Evolutionary conservation across 2,113 vertebrate species (phyloP).

Genomic region (Macquaria ambigua): DNA sequence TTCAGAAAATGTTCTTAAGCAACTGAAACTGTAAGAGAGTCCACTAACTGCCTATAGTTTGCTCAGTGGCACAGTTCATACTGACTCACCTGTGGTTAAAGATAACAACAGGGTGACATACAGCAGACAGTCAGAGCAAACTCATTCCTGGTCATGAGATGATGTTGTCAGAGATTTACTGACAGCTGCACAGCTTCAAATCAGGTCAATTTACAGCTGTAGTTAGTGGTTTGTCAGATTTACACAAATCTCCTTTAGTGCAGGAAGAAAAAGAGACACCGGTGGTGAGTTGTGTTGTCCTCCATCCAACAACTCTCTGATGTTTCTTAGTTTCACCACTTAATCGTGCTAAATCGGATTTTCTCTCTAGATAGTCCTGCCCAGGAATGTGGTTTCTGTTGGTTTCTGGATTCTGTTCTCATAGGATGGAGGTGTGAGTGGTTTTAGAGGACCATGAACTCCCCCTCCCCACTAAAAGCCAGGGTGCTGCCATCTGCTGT

Average conservation of each 20-base stretch:
- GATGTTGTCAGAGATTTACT: constrained; percentile 30
- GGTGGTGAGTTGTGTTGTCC: neutral
- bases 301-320: neutral
- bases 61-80: neutral
- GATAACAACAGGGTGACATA: constrained; percentile 32
- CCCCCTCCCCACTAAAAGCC: neutral
- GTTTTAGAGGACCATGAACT: neutral
- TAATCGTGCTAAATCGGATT: neutral
- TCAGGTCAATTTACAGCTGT: neutral
- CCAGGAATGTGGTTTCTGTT: neutral
- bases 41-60: neutral
- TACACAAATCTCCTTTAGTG: neutral
- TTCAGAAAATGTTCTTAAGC: neutral
- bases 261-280: neutral
- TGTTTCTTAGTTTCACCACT: neutral
- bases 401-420: neutral
- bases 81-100: constrained; percentile 45
- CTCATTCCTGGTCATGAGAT: constrained; percentile 11
- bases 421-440: neutral
- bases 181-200: constrained; percentile 7
- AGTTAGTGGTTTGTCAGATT: constrained; percentile 8
- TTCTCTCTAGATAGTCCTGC: too few species aligned
- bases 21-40: neutral
- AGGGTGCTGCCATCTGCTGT: constrained; percentile 74
- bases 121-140: neutral